Evolutionary conservation across 2,113 vertebrate species (phyloP), one percentile per base, ranked within the genome.

Genomic region (Rhabdomys dilectus): DNA sequence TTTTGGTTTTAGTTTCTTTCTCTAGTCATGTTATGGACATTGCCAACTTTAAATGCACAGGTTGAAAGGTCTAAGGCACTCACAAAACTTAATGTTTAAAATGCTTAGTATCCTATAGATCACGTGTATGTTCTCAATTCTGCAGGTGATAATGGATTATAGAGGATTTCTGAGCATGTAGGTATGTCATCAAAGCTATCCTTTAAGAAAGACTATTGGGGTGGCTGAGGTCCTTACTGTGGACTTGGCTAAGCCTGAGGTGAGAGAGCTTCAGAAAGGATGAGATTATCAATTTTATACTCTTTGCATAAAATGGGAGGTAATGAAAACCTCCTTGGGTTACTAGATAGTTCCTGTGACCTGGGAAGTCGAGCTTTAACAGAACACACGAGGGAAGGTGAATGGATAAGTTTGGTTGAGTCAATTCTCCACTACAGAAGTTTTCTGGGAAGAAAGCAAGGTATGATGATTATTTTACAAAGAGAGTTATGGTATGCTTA

Each of bases 41-140:
- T 81, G 62, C 80, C 62, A 90, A 56, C 58, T 86, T 87, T 64
- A 29, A 80, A 91, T 86, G 42, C 16, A 88, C 31, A n/a, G 2
- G 31, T 16, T 77, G 64, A 26, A 48, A 95, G 34, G 24, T 68
- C 77, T 73, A 77, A 29, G 36, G 22, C 22, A 76, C 19, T 42
- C n/a, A 58, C 81, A 91, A 92, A 92, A 88, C 58, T 26, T 66
- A 72, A 93, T 60, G 2, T 72, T 87, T 34, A 87, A 77, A 94
- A 73, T 66, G 11, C 4, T 76, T 51, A 62, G 39, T 11, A 68
- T 45, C n/a, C 89, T 21, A 51, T 58, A 13, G 31, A 70, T 60
- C 34, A 78, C 5, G 0, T 72, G 77, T 70, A 6, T 81, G 10
- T 56, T 22, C 19, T n/a, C 48, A 36, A 64, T 89, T 91, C 70